Evolutionary conservation across 2,797 vertebrate genomes (phyloP).

Genomic region (Hippoglossus hippoglossus): DNA sequence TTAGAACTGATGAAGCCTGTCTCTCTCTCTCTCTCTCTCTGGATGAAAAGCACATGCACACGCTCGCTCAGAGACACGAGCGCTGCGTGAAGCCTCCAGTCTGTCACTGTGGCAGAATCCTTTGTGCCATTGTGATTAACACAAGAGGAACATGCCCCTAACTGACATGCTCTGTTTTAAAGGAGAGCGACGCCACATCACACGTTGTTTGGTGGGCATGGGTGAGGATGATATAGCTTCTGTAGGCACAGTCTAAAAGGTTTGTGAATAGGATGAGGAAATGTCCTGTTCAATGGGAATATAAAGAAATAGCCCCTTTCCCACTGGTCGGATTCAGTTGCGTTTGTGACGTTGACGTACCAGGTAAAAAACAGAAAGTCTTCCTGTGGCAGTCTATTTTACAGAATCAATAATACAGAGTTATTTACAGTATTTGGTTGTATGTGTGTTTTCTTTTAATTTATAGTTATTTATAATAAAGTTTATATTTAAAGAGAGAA

Average conservation of each 20-base stretch:
- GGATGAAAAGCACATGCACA: conserved; percentile 52
- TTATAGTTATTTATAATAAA: no score
- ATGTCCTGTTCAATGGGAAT: conserved; percentile 9
- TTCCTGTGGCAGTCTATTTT: no score
- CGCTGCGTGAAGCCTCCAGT: conserved; percentile 57
- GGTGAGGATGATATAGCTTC: conserved; percentile 23
- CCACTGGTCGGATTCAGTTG: no score
- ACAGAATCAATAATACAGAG: no score
- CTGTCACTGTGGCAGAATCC: conserved; percentile 67
- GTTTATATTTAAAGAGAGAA: no score
- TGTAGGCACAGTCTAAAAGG: conserved; percentile 29
- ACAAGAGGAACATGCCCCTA: conserved; percentile 51
- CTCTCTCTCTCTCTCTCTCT: conserved; percentile 45
- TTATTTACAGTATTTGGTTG: no score
- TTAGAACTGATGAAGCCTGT: conserved; percentile 65
- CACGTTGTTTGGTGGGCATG: conserved; percentile 25
- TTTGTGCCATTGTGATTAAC: conserved; percentile 68
- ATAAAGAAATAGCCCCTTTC: background rate
- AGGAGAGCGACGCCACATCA: conserved; percentile 42
- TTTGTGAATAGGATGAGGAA: conserved; percentile 12
- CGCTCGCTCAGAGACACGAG: conserved; percentile 43
- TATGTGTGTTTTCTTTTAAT: no score
- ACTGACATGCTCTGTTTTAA: conserved; percentile 56
- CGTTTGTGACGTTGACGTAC: no score
- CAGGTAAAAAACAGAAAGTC: no score